Conservation (phyloP, 2,888 invertebrate genomes). For the Mellilla xanthometata region DNA sequence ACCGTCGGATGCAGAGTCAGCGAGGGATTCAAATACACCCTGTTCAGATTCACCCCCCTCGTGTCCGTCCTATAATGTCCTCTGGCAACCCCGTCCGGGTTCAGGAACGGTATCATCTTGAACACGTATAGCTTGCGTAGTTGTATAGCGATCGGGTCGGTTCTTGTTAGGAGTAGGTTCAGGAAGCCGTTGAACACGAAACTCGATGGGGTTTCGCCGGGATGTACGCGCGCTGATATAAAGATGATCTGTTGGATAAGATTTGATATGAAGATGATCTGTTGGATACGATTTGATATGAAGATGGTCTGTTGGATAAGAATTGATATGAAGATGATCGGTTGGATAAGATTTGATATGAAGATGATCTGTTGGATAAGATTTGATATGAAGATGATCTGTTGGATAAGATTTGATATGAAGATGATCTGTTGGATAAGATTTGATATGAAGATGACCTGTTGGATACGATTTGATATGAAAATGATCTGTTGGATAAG, state of each 20-base stretch:
- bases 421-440: too few species aligned
- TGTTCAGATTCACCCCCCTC: constrained; percentile 93
- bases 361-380: too few species aligned
- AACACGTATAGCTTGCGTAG: constrained; percentile 91
- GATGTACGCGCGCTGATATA: constrained; percentile 94
- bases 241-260: constrained; percentile 86
- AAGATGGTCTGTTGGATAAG: too few species aligned
- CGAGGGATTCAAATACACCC: constrained; percentile 92
- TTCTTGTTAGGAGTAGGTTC: constrained; percentile 88
- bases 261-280: too few species aligned
- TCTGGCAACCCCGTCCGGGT: constrained; percentile 94
- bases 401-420: too few species aligned
- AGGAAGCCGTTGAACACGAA: constrained; percentile 95
- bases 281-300: too few species aligned
- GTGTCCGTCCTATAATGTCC: constrained; percentile 95
- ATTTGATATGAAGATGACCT: constrained; percentile 92
- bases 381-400: too few species aligned
- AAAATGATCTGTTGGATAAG: too few species aligned
- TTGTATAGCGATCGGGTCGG: constrained; percentile 88
- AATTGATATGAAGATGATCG: too few species aligned
- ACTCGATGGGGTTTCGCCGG: constrained; percentile 95
- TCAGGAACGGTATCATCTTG: constrained; percentile 94
- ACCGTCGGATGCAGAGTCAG: constrained; percentile 90
- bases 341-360: too few species aligned
- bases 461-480: constrained; percentile 7